A percentile compares a stretch with the other conserved stretches of the same genome.
Evolutionary conservation across 1,140 invertebrate genomes (phyloP).

Genomic region (Drosophila seguyi): DNA sequence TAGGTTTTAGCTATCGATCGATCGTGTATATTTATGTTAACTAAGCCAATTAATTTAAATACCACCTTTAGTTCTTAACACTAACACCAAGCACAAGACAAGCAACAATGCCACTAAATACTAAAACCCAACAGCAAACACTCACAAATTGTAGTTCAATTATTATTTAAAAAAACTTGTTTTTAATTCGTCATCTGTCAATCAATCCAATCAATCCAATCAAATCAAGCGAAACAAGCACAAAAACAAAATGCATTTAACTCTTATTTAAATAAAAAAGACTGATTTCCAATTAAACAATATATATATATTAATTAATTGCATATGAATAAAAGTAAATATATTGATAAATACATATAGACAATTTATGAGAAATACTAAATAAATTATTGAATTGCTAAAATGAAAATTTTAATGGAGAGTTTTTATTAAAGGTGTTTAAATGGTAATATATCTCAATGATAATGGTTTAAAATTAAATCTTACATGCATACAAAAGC

Average conservation of each 20-base stretch:
- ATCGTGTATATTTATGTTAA: conserved; percentile 60
- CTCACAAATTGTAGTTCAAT: conserved; percentile 75
- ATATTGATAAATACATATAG: conserved; percentile 67
- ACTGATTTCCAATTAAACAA: conserved; percentile 84
- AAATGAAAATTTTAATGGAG: conserved; percentile 26
- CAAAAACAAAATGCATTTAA: conserved; percentile 78
- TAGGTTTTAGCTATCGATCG: conserved; percentile 31
- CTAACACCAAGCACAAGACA: conserved; percentile 67
- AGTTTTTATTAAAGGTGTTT: background rate
- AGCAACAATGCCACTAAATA: conserved; percentile 73
- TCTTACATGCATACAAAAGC: background rate
- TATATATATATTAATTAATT: conserved; percentile 81
- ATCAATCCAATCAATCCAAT: conserved; percentile 51
- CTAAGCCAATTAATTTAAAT: conserved; percentile 48
- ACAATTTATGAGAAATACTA: conserved; percentile 80
- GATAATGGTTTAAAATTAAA: too few species aligned
- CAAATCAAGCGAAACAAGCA: conserved; percentile 46
- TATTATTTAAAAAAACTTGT: conserved; percentile 35
- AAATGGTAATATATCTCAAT: background rate
- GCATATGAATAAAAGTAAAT: conserved; percentile 61
- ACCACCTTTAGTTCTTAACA: conserved; percentile 45
- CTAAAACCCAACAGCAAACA: conserved; percentile 26
- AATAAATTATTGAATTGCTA: conserved; percentile 84
- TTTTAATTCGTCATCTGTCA: conserved; percentile 29
- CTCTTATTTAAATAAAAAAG: conserved; percentile 84